phyloP scores from a whole-genome alignment of 2,113 vertebrate species.

The Phyllopteryx taeniolatus region DNA sequence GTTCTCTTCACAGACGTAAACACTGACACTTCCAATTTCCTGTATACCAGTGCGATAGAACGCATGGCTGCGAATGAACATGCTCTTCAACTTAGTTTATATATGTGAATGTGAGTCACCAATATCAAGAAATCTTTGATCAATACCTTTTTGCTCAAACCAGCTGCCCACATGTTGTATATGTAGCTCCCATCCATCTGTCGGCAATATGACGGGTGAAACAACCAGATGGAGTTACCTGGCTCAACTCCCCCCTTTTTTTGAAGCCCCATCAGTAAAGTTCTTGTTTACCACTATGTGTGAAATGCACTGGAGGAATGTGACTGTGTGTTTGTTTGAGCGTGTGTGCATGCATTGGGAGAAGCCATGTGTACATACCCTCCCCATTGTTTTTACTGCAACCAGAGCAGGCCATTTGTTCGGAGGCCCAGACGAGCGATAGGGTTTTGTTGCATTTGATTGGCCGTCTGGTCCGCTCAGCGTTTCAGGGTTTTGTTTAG shows the following conservation, averaged over 20 bases:
- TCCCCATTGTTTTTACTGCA: constrained; percentile 65
- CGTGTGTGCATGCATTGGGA: constrained; percentile 34
- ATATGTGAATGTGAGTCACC: constrained; percentile 1
- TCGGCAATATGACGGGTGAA: constrained; percentile 42
- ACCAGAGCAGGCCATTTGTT: constrained; percentile 61
- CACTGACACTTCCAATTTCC: constrained; percentile 72
- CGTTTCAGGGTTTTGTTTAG: constrained; percentile 54
- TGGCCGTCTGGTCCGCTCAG: constrained; percentile 31
- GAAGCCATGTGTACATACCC: constrained; percentile 62
- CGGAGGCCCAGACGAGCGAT: constrained; percentile 46
- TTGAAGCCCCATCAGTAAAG: constrained; percentile 38
- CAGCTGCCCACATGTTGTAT: constrained; percentile 39
- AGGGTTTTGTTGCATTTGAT: constrained; percentile 44
- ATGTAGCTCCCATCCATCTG: constrained; percentile 52
- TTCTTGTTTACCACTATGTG: constrained; percentile 61
- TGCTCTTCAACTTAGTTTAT: constrained; percentile 10
- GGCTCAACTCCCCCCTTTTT: constrained; percentile 21
- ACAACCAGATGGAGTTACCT: constrained; percentile 54
- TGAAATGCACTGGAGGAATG: constrained; percentile 63
- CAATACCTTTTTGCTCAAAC: not conserved
- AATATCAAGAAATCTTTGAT: not conserved
- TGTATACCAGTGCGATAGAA: constrained; percentile 19
- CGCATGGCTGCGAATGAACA: constrained; percentile 1
- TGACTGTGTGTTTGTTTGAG: constrained; percentile 26
- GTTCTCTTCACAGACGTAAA: constrained; percentile 67